A percentile compares a stretch with the other conserved stretches of the same genome.
phyloP scores from a whole-genome alignment of 2,113 vertebrate genomes.

The Platichthys stellatus region DNA sequence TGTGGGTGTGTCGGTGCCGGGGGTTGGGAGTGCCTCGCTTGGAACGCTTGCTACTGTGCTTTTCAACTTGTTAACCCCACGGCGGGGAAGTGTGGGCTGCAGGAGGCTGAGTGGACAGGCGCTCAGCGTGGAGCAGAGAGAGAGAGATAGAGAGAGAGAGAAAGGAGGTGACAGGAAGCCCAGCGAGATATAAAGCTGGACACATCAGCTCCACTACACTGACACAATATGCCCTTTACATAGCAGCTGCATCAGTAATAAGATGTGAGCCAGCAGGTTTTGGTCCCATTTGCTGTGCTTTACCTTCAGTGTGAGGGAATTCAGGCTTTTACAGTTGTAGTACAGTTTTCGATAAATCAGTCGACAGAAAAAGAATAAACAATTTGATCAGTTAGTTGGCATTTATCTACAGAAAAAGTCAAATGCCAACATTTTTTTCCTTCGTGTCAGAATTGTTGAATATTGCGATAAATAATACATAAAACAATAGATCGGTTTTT shows the following conservation, averaged over 20 bases:
- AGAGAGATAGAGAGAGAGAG: neutral
- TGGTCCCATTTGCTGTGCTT: neutral
- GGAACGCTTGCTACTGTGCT: conserved; percentile 23
- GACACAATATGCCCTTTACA: conserved; percentile 2
- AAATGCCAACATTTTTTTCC: neutral
- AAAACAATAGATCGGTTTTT: neutral
- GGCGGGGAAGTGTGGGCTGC: conserved; percentile 16
- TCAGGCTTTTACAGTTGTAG: neutral
- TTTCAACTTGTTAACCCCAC: conserved; percentile 42
- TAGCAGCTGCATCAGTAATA: neutral
- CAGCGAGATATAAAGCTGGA: conserved; percentile 8
- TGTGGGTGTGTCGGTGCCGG: conserved; percentile 29
- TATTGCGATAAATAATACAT: neutral
- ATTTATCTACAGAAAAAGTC: too few relatives aligned
- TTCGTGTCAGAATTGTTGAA: neutral
- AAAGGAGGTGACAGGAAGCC: conserved; percentile 17
- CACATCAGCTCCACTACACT: conserved; percentile 28
- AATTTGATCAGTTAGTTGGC: neutral
- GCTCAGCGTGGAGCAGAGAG: neutral
- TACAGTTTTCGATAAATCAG: neutral
- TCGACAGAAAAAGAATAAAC: neutral
- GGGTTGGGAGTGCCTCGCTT: conserved; percentile 1
- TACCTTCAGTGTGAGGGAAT: neutral
- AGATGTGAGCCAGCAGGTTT: conserved; percentile 2
- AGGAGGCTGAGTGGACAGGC: conserved; percentile 45